Base-by-base conservation (phyloP, 2,888 invertebrate genomes). In the Pogonocherus hispidulus region DNA sequence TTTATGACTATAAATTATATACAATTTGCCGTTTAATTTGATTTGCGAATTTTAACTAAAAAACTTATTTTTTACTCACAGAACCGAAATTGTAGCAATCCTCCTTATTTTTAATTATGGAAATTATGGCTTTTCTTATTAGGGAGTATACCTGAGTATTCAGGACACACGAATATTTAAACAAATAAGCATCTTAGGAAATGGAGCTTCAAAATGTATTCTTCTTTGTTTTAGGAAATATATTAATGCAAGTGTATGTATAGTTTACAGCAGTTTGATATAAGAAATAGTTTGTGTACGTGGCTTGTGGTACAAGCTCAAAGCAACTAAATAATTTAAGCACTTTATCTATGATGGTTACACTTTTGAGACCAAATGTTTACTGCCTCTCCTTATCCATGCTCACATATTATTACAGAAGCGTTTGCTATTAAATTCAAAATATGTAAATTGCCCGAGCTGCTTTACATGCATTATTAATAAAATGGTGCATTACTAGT, bases 311-410 rank as follows among this genome's bases (percentile, higher is more conserved):
- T 20, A 49, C 32, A 27, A 47, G 19, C 59, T 20, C 37, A 49
- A 32, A 35, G 51, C 62, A 37, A 37, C 49, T 51, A 59, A 59
- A 62, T 62, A 62, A 62, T 62, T 51, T 62, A 51, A 62, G 47
- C 59, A 11, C 59, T 19, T 59, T 59, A 59, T 59, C 47, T 59
- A 47, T 59, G 47, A 32, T 35, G 59, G 57, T 32, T 47, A 47
- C 47, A 59, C 47, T 59, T 59, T 59, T 59, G 23, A 59, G 32
- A 18, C 37, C 37, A 20, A 59, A 23, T 62, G 62, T 62, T 51
- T 62, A 62, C 37, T 37, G 37, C 22, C 37, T 23, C 27, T 37
- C 19, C 23, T 51, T 55, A 55, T 20, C 55, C 11, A n/a, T 3
- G 51, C 51, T 32, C 8, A 37, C 62, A 51, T 62, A 32, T 59